Evolutionary conservation across 2,113 vertebrate genomes (phyloP), one percentile per base, ranked within the genome.

Genomic region (Varanus salvator): DNA sequence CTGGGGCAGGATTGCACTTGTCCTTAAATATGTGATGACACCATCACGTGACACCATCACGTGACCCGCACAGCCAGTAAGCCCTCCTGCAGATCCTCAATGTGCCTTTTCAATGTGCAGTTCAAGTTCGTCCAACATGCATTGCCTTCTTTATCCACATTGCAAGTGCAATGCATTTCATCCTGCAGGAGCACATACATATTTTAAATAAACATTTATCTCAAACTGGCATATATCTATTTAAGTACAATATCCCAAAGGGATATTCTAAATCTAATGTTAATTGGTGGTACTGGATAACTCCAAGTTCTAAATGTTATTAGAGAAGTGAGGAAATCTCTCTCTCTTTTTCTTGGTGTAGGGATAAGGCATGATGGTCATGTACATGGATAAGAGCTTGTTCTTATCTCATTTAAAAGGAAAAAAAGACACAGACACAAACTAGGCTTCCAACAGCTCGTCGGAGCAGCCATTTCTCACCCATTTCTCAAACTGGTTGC

Each of bases 401-500:
- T 31, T 60, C 9, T 4, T 75, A 38, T 50, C 34, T 8, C 4
- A 11, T 31, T 17, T 9, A 38, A 81, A 72, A 88, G 23, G 38
- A 44, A 44, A 44, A 44, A 44, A 44, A 44, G n/a, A 44, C 38
- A 44, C 38, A 44, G 38, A 44, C 38, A 44, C 38, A 44, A 44
- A 29, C 91, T 72, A 69, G 8, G 85, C 80, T 74, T 93, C 0
- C 84, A 92, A 94, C 95, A 96, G 95, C 93, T 92, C 95, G 91
- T 91, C 74, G 91, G 95, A 95, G 95, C 94, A 94, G 94, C 87
- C 78, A 4, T 88, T 95, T 89, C 95, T 94, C 93, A 81, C 91
- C 95, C 92, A 77, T 80, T 93, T 96, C 95, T 95, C 91, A 94
- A 95, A 96, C 92, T 92, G 95, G 95, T 95, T 94, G 29, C 88